phyloP scores from a whole-genome alignment of 2,797 vertebrate species.

The Neosilurus hyrtlii region DNA sequence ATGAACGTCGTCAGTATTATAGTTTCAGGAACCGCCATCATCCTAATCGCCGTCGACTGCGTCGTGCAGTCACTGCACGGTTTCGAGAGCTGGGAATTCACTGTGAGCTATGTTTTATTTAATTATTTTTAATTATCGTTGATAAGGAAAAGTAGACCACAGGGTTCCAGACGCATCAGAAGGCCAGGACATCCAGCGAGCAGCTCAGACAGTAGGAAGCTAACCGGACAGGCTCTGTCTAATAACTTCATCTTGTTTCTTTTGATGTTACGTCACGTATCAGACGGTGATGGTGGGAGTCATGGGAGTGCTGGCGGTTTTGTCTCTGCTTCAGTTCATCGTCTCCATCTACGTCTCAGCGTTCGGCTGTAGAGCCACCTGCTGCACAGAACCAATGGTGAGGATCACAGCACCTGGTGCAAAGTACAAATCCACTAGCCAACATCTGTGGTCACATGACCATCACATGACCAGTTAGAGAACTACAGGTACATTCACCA shows the following conservation, averaged over 20 bases:
- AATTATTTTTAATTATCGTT: neutral
- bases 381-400: neutral
- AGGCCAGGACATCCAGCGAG: too few relatives aligned
- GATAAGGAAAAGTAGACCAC: too few relatives aligned
- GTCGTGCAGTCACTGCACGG: too few relatives aligned
- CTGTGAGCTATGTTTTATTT: neutral
- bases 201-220: too few relatives aligned
- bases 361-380: slow-evolving; percentile 7
- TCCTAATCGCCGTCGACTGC: neutral
- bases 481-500: too few relatives aligned
- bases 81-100: too few relatives aligned
- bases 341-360: slow-evolving; percentile 13
- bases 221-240: neutral
- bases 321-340: slow-evolving; percentile 7
- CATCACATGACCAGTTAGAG: too few relatives aligned
- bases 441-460: too few relatives aligned
- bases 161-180: too few relatives aligned
- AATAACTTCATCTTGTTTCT: neutral
- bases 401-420: neutral
- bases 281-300: neutral
- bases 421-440: too few relatives aligned
- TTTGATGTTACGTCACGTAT: neutral
- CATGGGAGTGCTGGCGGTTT: slow-evolving; percentile 3
- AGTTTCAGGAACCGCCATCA: neutral
- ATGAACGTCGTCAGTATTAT: neutral